phyloP scores from a whole-genome alignment of 2,888 invertebrate species.

The Cephus sareptanus region DNA sequence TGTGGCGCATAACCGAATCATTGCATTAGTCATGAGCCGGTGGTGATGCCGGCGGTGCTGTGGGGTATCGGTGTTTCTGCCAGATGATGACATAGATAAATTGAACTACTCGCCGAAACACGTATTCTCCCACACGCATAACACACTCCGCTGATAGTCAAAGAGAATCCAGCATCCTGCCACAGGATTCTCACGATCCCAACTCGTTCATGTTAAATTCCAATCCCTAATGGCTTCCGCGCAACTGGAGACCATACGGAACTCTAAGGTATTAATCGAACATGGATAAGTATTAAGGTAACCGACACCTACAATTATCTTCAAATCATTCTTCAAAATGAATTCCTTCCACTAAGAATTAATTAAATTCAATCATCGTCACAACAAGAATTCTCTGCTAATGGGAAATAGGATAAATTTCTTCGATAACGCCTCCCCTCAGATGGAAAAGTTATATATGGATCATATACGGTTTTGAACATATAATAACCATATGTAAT shows the following conservation, averaged over 20 bases:
- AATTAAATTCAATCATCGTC: background rate
- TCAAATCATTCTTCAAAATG: background rate
- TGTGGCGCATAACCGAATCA: conserved; percentile 4
- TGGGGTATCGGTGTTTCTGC: background rate
- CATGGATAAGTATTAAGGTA: background rate
- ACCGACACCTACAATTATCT: background rate
- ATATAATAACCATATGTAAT: no score
- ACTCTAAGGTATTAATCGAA: background rate
- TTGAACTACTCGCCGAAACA: background rate
- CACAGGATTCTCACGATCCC: background rate
- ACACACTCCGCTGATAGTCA: background rate
- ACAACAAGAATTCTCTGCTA: background rate
- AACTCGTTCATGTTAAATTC: background rate
- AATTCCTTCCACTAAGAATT: background rate
- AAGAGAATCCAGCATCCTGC: background rate
- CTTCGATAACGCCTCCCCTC: no score
- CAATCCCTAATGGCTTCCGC: background rate
- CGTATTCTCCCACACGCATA: background rate
- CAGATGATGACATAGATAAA: background rate
- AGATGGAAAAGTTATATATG: no score
- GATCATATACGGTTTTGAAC: no score
- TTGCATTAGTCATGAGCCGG: background rate
- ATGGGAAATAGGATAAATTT: background rate
- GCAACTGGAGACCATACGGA: background rate
- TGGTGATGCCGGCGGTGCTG: background rate